Percentiles rank a stretch among this genome's conserved stretches.
Evolutionary conservation across 2,888 invertebrate genomes (phyloP).

Genomic region (Dichetophora obliterata): DNA sequence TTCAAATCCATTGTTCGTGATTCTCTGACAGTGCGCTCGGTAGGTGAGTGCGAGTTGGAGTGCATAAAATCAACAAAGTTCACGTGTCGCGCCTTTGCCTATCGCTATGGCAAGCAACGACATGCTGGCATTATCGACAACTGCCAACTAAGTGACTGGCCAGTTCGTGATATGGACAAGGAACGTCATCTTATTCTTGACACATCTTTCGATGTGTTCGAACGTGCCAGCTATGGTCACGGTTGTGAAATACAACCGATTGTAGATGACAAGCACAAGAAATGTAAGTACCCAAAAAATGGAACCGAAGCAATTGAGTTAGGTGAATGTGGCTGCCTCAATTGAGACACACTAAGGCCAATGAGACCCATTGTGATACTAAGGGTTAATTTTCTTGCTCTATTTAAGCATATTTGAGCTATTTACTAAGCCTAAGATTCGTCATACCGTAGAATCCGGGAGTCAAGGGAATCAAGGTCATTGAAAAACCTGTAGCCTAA

Average conservation of each 20-base stretch:
- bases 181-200: constrained; percentile 74
- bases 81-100: constrained; percentile 85
- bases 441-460: too few relatives aligned
- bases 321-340: too few relatives aligned
- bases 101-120: constrained; percentile 77
- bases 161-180: constrained; percentile 76
- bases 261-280: constrained; percentile 69
- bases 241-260: constrained; percentile 82
- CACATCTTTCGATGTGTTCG: constrained; percentile 81
- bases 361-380: too few relatives aligned
- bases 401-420: too few relatives aligned
- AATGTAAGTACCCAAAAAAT: constrained; percentile 59
- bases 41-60: constrained; percentile 85
- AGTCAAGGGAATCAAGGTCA: too few relatives aligned
- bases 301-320: not conserved
- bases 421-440: too few relatives aligned
- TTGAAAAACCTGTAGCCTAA: too few relatives aligned
- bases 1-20: constrained; percentile 76
- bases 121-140: constrained; percentile 79
- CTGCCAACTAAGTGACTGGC: constrained; percentile 83
- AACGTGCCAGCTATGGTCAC: constrained; percentile 84
- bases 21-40: constrained; percentile 76
- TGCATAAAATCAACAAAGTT: constrained; percentile 81
- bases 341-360: too few relatives aligned
- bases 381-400: too few relatives aligned